Base-by-base conservation (phyloP, 2,797 vertebrate genomes). In the Percopsis omiscomaycus region DNA sequence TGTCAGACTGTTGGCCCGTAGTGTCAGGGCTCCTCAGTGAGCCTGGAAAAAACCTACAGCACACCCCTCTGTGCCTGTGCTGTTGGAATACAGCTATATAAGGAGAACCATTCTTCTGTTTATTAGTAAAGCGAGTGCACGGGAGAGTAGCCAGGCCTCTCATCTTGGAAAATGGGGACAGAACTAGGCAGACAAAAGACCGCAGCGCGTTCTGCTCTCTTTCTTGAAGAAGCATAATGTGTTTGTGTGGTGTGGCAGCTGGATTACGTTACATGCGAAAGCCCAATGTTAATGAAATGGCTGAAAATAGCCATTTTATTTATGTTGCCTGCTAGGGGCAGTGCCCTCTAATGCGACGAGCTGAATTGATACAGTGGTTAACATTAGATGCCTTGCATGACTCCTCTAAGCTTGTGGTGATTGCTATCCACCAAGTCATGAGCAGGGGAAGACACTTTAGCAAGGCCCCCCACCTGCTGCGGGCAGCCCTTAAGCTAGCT, bases 51-150 rank as follows among this genome's bases (percentile, higher is more conserved):
- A 86, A 81, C 73, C 73, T 72, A 68, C 80, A 66, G 47, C 12
- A 11, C 16, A 53, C 57, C 74, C 68, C 73, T 58, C 80, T 57
- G 57, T 68, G 77, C 79, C 71, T 10, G 69, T 73, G 57, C 71
- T 80, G 75, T 82, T 82, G 77, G 76, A 84, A 73, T 75, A 86
- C 70, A 75, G 69, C 88, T 91, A 91, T 91, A 91, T 91, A 92
- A 91, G 91, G 89, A 71, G 89, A 91, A 85, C 76, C 79, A 71
- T 86, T 84, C 85, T 89, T 85, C 32, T 90, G 89, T 92, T 92
- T 91, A 91, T 90, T 88, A 88, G 82, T 79, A 77, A 78, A 77
- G 81, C 73, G 78, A 84, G 87, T 77, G 60, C 78, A 82, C 54
- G 68, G 89, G 86, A 88, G 53, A 11, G 77, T 82, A 82, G 87